Conservation (phyloP, 1,140 invertebrate genomes). For the Hyphantria cunea region DNA sequence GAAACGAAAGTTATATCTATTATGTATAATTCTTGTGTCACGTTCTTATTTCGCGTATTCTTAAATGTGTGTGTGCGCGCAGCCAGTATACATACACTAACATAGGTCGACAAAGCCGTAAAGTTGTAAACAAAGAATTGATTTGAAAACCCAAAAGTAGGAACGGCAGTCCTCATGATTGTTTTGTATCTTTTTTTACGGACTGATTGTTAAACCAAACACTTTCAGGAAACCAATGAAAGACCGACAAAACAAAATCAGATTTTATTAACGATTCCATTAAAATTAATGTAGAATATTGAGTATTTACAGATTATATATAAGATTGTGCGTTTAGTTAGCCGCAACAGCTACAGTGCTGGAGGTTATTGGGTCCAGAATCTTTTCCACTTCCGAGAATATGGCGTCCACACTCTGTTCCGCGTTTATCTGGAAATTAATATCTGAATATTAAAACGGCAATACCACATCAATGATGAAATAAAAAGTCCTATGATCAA, state of each 20-base stretch:
- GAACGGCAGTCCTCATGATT: too few species aligned
- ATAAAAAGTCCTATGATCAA: not conserved
- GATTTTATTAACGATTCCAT: conserved; percentile 51
- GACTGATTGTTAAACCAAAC: not conserved
- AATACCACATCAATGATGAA: not conserved
- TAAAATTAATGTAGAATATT: conserved; percentile 33
- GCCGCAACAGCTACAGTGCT: conserved; percentile 28
- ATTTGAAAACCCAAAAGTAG: too few species aligned
- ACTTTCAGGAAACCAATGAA: not conserved
- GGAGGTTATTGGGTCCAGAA: conserved; percentile 28
- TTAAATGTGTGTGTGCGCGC: too few species aligned
- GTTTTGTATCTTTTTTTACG: too few species aligned
- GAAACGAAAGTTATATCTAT: too few species aligned
- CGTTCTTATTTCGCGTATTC: too few species aligned
- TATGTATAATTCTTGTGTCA: too few species aligned
- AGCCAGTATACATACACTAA: too few species aligned
- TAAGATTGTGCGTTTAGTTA: conserved; percentile 18
- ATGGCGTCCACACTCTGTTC: conserved; percentile 12
- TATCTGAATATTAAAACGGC: not conserved
- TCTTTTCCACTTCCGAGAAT: conserved; percentile 12
- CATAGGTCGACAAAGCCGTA: too few species aligned
- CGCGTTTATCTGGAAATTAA: conserved; percentile 17
- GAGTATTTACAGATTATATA: conserved; percentile 45
- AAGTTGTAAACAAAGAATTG: too few species aligned
- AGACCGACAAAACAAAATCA: conserved; percentile 11